Percentiles rank a stretch among this genome's conserved stretches.
phyloP scores from a whole-genome alignment of 2,888 invertebrate genomes.

The Trachelus iudaicus region DNA sequence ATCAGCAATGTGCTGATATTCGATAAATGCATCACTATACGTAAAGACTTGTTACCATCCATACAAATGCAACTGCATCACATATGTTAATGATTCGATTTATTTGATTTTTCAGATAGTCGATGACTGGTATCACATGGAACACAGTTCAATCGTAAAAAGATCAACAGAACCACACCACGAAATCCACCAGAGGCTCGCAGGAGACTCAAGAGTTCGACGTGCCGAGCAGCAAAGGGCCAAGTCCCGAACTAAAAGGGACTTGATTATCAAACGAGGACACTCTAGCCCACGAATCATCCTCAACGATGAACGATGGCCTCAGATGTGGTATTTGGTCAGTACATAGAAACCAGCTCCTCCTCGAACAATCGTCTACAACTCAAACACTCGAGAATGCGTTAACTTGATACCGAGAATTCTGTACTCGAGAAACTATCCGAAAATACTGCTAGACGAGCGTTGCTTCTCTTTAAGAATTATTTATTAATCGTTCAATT shows the following conservation, averaged over 20 bases:
- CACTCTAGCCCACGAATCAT: conserved; percentile 52
- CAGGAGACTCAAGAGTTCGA: conserved; percentile 79
- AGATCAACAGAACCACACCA: conserved; percentile 79
- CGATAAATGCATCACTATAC: neutral
- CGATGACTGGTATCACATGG: conserved; percentile 86
- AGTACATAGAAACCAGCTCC: conserved; percentile 64
- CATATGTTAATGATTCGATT: neutral
- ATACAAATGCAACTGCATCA: neutral
- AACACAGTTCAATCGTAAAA: conserved; percentile 82
- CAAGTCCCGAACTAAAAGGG: conserved; percentile 84
- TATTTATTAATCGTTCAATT: too few relatives aligned
- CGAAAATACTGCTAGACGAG: too few relatives aligned
- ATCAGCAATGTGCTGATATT: too few relatives aligned
- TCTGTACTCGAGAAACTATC: neutral
- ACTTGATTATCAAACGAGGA: conserved; percentile 68
- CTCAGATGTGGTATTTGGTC: conserved; percentile 97
- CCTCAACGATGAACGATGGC: conserved; percentile 92
- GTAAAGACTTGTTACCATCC: neutral
- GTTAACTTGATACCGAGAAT: neutral
- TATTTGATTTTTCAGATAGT: conserved; percentile 78
- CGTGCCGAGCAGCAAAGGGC: conserved; percentile 88
- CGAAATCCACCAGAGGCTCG: conserved; percentile 77
- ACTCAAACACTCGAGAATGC: neutral
- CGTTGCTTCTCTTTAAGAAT: neutral
- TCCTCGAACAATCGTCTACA: neutral